Base-by-base conservation (phyloP, 1,140 invertebrate genomes). In the Drosophila pruinosa region DNA sequence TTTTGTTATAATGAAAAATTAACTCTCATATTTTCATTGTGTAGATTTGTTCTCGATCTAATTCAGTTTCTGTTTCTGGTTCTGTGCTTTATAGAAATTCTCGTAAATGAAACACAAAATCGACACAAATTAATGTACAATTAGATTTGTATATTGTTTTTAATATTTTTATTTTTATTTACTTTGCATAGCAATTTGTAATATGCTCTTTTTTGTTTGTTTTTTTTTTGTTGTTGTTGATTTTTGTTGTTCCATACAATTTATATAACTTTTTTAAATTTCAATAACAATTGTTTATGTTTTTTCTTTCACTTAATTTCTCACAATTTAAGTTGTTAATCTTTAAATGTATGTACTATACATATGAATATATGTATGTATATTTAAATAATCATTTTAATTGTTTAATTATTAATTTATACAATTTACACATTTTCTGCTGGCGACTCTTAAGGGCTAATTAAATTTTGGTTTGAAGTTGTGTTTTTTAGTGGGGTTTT, bases 401-500 rank as follows among this genome's bases (percentile, higher is more conserved):
- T 71, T 61, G 54, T 31, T 52, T 67, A 43, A 57, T 41, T 47
- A 45, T 50, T 52, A 58, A 56, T 77, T 77, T 82, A 50, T 85
- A 85, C 82, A 85, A 85, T 75, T 74, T 86, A 80, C 78, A 82
- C 47, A 62, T 56, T 72, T 79, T 58, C 12, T 34, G 61, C 62
- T 57, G 52, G 45, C 50, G 63, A 57, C 56, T 43, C 75, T 85
- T 79, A 80, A 0, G 10, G 14, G 21, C 63, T 85, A 85, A 31
- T 57, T 21, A 47, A 86, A 85, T 85, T 85, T 85, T 86, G 81
- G 81, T 86, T 86, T 88, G 43, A 77, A 85, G 72, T 83, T 78
- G 15, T 64, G 19, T 72, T 59, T 54, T 48, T 68, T n/a, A 38
- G 8, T 56, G 17, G 39, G 64, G 26, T 41, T 17, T 48, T 61